phyloP scores from a whole-genome alignment of 2,888 invertebrate genomes.

The Drosophila crucigera region DNA sequence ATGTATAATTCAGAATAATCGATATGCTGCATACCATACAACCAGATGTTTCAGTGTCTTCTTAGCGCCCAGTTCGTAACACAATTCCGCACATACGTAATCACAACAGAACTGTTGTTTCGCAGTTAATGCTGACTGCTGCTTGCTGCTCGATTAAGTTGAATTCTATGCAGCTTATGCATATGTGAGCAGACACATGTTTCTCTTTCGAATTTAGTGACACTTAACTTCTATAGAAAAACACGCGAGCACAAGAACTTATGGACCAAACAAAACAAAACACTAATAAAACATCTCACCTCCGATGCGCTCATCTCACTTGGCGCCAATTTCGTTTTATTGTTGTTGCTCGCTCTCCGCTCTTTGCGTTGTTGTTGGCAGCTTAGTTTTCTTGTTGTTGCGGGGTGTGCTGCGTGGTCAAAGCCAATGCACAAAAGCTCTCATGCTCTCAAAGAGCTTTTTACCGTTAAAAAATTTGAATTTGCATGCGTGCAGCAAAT shows the following conservation, averaged over 20 bases:
- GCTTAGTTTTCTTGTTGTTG: neutral
- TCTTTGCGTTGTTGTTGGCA: conserved; percentile 17
- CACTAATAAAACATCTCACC: conserved; percentile 44
- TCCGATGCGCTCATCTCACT: conserved; percentile 56
- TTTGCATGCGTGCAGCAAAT: neutral
- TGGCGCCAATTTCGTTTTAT: neutral
- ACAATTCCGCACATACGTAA: conserved; percentile 15
- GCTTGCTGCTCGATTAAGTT: neutral
- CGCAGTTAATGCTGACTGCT: neutral
- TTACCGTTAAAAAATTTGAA: conserved; percentile 43
- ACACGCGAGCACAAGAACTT: conserved; percentile 4
- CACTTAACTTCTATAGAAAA: conserved; percentile 16
- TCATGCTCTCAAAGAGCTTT: conserved; percentile 35
- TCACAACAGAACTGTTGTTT: neutral
- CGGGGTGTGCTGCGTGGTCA: neutral
- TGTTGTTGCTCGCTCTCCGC: conserved; percentile 19
- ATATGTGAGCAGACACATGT: conserved; percentile 1
- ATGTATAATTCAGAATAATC: neutral
- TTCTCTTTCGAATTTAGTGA: conserved; percentile 9
- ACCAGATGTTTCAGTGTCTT: neutral
- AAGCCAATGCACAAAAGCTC: conserved; percentile 25
- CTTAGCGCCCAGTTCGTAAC: neutral
- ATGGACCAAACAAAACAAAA: neutral
- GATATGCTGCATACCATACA: conserved; percentile 23
- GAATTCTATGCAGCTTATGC: conserved; percentile 14